Base-by-base conservation (phyloP, 2,113 vertebrate genomes). In the Microtus montanus region DNA sequence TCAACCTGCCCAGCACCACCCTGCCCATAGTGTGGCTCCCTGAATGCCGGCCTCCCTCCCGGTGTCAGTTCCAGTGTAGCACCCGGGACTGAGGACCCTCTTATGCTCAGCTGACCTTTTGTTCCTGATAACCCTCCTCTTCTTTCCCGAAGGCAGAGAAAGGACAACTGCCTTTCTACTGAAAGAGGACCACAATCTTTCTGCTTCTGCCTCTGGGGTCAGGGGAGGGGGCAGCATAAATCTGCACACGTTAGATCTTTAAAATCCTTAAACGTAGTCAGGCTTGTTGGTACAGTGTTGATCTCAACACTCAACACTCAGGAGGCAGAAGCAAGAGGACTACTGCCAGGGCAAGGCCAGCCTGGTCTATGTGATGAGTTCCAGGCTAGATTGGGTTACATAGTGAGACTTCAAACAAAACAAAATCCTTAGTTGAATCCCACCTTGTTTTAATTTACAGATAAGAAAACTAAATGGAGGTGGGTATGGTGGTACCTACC, bases 21-120 rank as follows among this genome's bases (percentile, higher is more conserved):
- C 9, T n/a, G 11, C 6, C 19, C 38, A 11, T 11, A 14, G 47
- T 20, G 78, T 73, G 9, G 49, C 33, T 52, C 38, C 54, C 63
- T 63, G 26, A n/a, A 3, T 87, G 2, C 63, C 93, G 94, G 94
- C 95, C 95, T 44, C 94, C 95, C 90, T 44, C 94, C 96, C 85
- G 71, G 70, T 93, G 96, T 35, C 63, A 87, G 26, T 38, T 92
- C 49, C 61, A 0, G 19, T 13, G 17, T 96, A 80, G 15, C 77
- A 61, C 68, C 47, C 47, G 92, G 93, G 41, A 38, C 54, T 47
- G 6, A 86, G 89, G 89, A 41, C 61, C 64, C 73, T 38, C 5
- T 7, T 49, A 1, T 35, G 35, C 54, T 47, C 20, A 1, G 35
- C 30, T 6, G 41, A 66, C 75, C 41, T 92, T 52, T 58, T 10